A percentile compares a stretch with the other conserved stretches of the same genome.
These are phyloP conservation scores for Mirza zaza DNA, from an alignment of 2,113 vertebrate species.

Conservation along the genomic window DNA sequence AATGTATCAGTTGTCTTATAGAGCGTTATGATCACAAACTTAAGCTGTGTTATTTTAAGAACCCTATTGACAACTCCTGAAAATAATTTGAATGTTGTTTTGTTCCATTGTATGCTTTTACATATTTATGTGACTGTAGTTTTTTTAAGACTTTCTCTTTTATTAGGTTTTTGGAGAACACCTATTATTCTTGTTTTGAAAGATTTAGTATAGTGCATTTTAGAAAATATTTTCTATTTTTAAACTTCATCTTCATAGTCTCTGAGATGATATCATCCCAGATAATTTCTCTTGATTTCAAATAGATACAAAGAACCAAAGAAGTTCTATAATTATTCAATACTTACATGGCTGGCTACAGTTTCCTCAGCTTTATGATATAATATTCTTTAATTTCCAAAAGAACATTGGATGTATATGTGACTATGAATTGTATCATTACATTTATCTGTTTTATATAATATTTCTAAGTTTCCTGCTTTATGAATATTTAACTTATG, in stretches of 20 bases:
- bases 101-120: neutral
- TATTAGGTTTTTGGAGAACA: constrained; percentile 12
- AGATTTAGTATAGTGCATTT: neutral
- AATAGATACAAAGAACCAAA: neutral
- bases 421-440: neutral
- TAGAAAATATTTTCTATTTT: neutral
- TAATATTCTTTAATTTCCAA: neutral
- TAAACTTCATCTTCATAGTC: neutral
- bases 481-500: constrained; percentile 11
- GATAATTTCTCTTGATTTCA: constrained; percentile 18
- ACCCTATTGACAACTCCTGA: neutral
- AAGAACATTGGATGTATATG: neutral
- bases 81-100: neutral
- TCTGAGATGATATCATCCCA: neutral
- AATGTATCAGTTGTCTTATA: neutral
- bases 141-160: constrained; percentile 3
- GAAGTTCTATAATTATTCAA: neutral
- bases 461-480: neutral
- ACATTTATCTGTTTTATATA: constrained; percentile 25
- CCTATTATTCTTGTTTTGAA: constrained; percentile 27
- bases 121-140: neutral
- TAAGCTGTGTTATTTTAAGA: neutral
- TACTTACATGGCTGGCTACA: neutral
- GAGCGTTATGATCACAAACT: neutral
- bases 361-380: neutral